These are phyloP conservation scores for Epinotia nisella DNA, from an alignment of 2,888 invertebrate species.

Conservation along the genomic window DNA sequence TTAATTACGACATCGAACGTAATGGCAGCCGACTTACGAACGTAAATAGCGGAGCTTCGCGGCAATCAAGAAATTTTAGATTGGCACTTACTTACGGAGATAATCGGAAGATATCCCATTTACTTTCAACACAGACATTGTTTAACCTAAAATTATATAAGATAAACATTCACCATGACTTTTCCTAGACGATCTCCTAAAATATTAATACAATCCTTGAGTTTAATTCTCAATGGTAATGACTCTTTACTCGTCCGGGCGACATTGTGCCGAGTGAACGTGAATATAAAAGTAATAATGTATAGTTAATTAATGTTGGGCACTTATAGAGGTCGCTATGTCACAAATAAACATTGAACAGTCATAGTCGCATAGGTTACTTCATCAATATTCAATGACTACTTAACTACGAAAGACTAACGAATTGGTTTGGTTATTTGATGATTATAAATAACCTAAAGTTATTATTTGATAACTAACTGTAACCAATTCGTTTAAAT, in stretches of 20 bases:
- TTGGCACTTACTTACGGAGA: constrained; percentile 15
- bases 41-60: constrained; percentile 19
- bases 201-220: constrained; percentile 35
- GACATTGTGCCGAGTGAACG: constrained; percentile 38
- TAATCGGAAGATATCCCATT: constrained; percentile 32
- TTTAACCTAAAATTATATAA: constrained; percentile 20
- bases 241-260: constrained; percentile 28
- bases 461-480: too few species aligned
- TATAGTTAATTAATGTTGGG: constrained; percentile 18
- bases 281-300: constrained; percentile 33
- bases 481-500: too few species aligned
- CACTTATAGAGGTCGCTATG: constrained; percentile 37
- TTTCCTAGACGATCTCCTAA: background rate
- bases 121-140: constrained; percentile 29
- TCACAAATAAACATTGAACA: constrained; percentile 26
- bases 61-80: constrained; percentile 27
- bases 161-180: background rate
- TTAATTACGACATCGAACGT: constrained; percentile 3
- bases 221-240: constrained; percentile 26
- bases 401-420: background rate
- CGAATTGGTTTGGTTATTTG: background rate
- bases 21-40: constrained; percentile 15
- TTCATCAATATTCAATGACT: constrained; percentile 29
- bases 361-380: background rate
- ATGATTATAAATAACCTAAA: background rate